These are phyloP conservation scores for Bombus sylvicola DNA, from an alignment of 1,140 invertebrate genomes.

Conservation along the genomic window DNA sequence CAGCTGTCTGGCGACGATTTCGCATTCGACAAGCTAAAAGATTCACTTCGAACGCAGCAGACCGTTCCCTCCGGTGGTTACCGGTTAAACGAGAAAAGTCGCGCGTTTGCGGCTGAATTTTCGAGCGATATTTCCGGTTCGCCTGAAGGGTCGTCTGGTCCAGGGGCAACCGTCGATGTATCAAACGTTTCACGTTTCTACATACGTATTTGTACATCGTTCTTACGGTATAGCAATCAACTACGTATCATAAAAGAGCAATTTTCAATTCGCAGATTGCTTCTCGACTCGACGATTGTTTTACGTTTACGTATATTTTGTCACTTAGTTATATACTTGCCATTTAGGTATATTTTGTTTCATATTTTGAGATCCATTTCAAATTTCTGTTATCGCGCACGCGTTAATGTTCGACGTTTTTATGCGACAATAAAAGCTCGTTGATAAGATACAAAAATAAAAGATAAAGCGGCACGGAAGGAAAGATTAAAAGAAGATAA, in stretches of 20 bases:
- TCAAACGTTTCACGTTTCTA: background rate
- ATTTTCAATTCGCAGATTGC: background rate
- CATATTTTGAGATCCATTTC: background rate
- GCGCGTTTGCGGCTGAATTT: constrained; percentile 44
- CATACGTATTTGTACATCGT: background rate
- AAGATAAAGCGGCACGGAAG: no score
- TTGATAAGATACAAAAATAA: no score
- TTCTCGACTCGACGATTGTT: background rate
- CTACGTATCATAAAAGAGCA: background rate
- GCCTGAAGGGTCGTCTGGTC: constrained; percentile 45
- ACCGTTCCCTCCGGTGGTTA: constrained; percentile 33
- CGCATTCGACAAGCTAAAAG: constrained; percentile 20
- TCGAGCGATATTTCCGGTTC: constrained; percentile 45
- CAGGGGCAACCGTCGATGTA: constrained; percentile 41
- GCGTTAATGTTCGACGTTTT: background rate
- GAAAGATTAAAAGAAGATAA: no score
- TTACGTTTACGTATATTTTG: no score
- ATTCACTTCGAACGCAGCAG: constrained; percentile 22
- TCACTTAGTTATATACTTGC: background rate
- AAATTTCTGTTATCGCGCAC: background rate
- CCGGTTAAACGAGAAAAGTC: constrained; percentile 36
- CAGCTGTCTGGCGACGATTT: constrained; percentile 9
- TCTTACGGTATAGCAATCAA: no score
- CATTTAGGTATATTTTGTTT: background rate
- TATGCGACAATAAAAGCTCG: no score